Conservation (phyloP, 2,888 invertebrate species). For the Odontomyia ornata region DNA sequence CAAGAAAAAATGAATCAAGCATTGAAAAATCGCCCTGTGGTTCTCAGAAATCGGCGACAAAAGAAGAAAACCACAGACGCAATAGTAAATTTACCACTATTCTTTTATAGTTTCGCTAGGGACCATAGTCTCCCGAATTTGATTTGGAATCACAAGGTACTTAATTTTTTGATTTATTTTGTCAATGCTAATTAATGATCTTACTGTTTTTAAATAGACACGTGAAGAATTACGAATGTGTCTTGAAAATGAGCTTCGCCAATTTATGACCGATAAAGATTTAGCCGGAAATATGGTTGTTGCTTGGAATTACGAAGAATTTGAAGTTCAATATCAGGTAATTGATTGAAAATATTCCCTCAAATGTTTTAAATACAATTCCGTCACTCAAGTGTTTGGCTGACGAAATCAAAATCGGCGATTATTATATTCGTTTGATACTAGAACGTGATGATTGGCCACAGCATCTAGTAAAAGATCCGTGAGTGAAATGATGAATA, state of each 20-base stretch:
- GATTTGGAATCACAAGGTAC: conserved; percentile 97
- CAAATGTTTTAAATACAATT: background rate
- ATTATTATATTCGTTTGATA: conserved; percentile 94
- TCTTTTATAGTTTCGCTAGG: conserved; percentile 93
- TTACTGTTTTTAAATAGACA: conserved; percentile 70
- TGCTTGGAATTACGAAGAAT: conserved; percentile 98
- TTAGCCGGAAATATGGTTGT: conserved; percentile 81
- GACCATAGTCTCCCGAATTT: conserved; percentile 96
- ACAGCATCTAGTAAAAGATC: conserved; percentile 87
- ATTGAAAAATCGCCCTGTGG: conserved; percentile 80
- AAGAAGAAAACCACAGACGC: conserved; percentile 61
- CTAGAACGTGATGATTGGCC: conserved; percentile 89
- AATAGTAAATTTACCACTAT: conserved; percentile 72
- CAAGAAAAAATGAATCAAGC: conserved; percentile 62
- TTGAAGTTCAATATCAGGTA: conserved; percentile 88
- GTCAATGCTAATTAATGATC: background rate
- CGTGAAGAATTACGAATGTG: conserved; percentile 93
- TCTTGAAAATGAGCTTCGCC: conserved; percentile 90
- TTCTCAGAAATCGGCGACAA: conserved; percentile 85
- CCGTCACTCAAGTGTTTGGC: conserved; percentile 73
- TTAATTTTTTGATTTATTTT: conserved; percentile 5
- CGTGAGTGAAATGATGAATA: conserved; percentile 72
- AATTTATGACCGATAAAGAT: conserved; percentile 90
- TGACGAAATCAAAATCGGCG: conserved; percentile 97
- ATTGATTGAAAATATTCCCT: background rate